Base-by-base conservation (phyloP, 2,888 invertebrate species). In the Tachystola acroxantha region DNA sequence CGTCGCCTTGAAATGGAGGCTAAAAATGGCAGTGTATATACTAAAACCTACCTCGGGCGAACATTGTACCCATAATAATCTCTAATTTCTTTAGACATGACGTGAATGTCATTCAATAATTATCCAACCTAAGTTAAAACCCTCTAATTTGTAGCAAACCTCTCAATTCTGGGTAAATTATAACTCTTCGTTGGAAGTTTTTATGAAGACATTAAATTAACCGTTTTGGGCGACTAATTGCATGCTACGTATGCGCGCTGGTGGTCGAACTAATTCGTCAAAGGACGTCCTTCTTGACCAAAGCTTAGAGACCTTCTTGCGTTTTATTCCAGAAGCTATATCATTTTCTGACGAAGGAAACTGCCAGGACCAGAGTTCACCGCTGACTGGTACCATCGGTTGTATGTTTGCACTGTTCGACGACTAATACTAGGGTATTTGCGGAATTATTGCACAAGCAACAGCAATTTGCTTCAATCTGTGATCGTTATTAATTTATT, bases 361-460 rank as follows among this genome's bases (percentile, higher is more conserved):
- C n/a, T 24, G 3, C 9, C n/a, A n/a, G 9, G n/a, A 3, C 20
- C 20, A 20, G 20, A 9, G 9, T n/a, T 24, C 4, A 24, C 4
- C 9, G 4, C n/a, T 24, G 7, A n/a, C 24, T 24, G 24, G 24
- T 24, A n/a, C 3, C 4, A n/a, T 64, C 29, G 9, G 14, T 30
- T 66, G 64, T 73, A 69, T 80, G 77, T 82, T 82, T 80, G 78
- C 71, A 69, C 72, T 73, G 73, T 64, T 61, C 45, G 48, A 68
- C 61, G 73, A 56, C 64, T 77, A 77, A 85, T 82, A 50, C 57
- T 42, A 39, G 73, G 72, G 55, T 70, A 67, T 68, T 64, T 64
- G 46, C 62, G 57, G 58, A 71, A 62, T 81, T 80, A 81, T 77
- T 68, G 71, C 75, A 57, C 54, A 60, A 45, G 53, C 57, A 53